Base-by-base conservation (phyloP, 2,113 vertebrate genomes). In the Myiopsitta monachus region DNA sequence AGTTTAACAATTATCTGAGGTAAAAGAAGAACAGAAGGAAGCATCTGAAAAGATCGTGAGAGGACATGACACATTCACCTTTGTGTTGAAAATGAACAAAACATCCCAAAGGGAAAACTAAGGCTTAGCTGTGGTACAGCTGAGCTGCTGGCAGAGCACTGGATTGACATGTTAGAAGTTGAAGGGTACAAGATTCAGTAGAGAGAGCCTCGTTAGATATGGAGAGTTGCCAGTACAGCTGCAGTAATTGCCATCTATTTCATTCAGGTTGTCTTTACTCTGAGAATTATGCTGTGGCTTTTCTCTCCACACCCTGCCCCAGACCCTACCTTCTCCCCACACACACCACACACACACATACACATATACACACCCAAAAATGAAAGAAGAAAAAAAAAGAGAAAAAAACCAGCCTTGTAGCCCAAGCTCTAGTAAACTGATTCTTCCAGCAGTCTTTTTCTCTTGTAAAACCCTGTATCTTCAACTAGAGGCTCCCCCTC, bases 401-500 rank as follows among this genome's bases (percentile, higher is more conserved):
- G 6, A n/a, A 73, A 30, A 68, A 31, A 22, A 6, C 3, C 7
- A 72, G 24, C 23, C 18, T 46, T 61, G 36, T 44, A 72, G 22
- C n/a, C 23, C 24, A 49, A 87, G 41, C 27, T 73, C 28, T 39
- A 47, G 36, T 43, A 83, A 66, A 9, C 18, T 78, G 18, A 36
- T 67, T 70, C 10, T 91, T 73, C 23, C 10, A 19, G 7, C 51
- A 55, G 22, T 59, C 1, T 5, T 43, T 3, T 2, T 55, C 5
- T 46, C 9, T 30, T 66, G 10, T 38, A 41, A 69, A 83, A 27
- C 33, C 27, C 18, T 31, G 17, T 0, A 1, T 80, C 18, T 84
- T 23, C n/a, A 59, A 4, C n/a, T 80, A 11, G 31, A 15, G 88
- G n/a, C n/a, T 70, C 10, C 2, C 4, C 33, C 0, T 0, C 6